Base-by-base conservation (phyloP, 2,113 vertebrate species). In the Chascanopsetta lugubris region DNA sequence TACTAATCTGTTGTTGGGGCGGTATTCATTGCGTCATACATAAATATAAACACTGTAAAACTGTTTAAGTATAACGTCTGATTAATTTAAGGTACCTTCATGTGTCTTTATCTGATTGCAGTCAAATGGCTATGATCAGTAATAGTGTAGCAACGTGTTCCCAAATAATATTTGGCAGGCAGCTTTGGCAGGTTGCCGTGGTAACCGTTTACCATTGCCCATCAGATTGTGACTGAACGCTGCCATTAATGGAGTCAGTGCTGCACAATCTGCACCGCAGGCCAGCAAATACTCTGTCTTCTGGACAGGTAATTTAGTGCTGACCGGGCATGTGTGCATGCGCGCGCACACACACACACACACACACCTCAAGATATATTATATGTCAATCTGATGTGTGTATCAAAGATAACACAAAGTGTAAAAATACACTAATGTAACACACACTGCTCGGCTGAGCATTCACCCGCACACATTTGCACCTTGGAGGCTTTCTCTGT, bases 241-340 rank as follows among this genome's bases (percentile, higher is more conserved):
- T 61, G 64, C 65, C 43, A 49, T 84, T 83, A 79, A 84, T 79
- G 79, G 79, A 74, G 73, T 63, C 69, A 49, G 59, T 17, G 22
- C 66, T 13, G 29, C 70, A 21, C 56, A 62, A 58, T 61, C 60
- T 77, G 50, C 53, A 27, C 50, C 26, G 66, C 61, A 30, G 49
- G 63, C 69, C 69, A n/a, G 46, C 56, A 42, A 49, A 58, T 61
- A 75, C 72, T 87, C 68, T 40, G 57, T 85, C 77, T 80, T 84
- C 47, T 85, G 47, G 82, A 85, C 79, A 86, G 84, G 87, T 87
- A 58, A 87, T 80, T 86, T 81, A 46, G 75, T 49, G 49, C 27
- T 36, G 46, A 64, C 24, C 40, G 40, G 8, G 46, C 30, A n/a
- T 12, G 6, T 38, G 25, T 10, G 20, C 25, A 40, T 12, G 20